Evolutionary conservation across 2,888 invertebrate species (phyloP).

Genomic region (Campoletis raptor): DNA sequence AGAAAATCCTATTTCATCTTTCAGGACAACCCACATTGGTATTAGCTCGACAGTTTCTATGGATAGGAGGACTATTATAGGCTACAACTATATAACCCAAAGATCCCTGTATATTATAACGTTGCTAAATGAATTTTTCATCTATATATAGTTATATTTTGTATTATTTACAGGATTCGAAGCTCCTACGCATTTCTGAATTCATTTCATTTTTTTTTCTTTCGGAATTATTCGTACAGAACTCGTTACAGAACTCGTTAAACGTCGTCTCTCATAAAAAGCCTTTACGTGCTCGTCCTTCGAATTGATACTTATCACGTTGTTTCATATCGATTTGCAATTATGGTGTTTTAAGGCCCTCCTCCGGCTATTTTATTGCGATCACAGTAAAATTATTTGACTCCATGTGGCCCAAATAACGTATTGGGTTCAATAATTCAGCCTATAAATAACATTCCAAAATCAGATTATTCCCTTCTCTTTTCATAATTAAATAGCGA

Average conservation of each 20-base stretch:
- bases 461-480: neutral
- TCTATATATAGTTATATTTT: conserved; percentile 10
- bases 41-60: conserved; percentile 36
- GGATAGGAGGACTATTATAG: conserved; percentile 28
- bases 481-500: neutral
- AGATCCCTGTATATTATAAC: conserved; percentile 43
- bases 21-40: conserved; percentile 33
- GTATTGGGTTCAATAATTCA: neutral
- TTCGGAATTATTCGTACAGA: neutral
- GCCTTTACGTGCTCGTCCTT: conserved; percentile 40
- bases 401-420: neutral
- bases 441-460: neutral
- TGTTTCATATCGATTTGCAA: conserved; percentile 38
- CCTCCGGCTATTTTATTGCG: neutral
- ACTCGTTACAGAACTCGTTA: conserved; percentile 21
- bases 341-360: neutral
- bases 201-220: conserved; percentile 23
- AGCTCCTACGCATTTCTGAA: conserved; percentile 3
- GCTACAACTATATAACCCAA: conserved; percentile 28
- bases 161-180: neutral
- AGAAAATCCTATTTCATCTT: conserved; percentile 48
- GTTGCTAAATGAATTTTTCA: conserved; percentile 47
- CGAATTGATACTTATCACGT: conserved; percentile 43
- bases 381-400: neutral
- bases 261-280: conserved; percentile 8